Evolutionary conservation across 2,797 vertebrate genomes (phyloP), one percentile per base, ranked within the genome.

Genomic region (Craterocephalus amniculus): DNA sequence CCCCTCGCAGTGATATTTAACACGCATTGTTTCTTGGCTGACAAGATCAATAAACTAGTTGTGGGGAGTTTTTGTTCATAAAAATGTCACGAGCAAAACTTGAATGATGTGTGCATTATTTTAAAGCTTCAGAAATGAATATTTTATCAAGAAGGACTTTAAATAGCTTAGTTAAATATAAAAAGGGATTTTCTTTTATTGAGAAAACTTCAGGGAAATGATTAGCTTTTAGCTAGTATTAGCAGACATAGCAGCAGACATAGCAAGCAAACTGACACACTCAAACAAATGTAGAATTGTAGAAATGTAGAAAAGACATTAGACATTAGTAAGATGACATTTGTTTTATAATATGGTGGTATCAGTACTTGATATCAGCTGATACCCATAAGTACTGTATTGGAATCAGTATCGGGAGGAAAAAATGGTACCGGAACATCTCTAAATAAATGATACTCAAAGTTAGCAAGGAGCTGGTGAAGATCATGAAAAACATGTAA

Each of bases 31-130:
- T 58, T 59, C 62, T 63, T 57, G 31, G 56, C 49, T 2, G 3
- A 22, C 22, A 24, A 24, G 62, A 84, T 87, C 70, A 72, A 81
- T 83, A 79, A 1, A 35, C 2, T n/a, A n/a, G n/a, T n/a, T 49
- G 43, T 40, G 8, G 3, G 48, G 61, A 7, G 52, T 55, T 74
- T 24, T 62, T 43, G 59, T 68, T 60, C 22, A 63, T 71, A 31
- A 36, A 49, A 67, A 72, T 22, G 40, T 34, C 31, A 8, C 74
- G 45, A 74, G 63, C 52, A 65, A 13, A 68, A 66, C 16, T 72
- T 22, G 56, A 56, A 59, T 67, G 55, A 40, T 2, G 32, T 40
- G 29, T 75, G 57, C 51, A 45, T 77, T 71, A 35, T 56, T 72
- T 56, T 45, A 66, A 66, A 73, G 66, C 29, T 48, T 3, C 0